phyloP scores from a whole-genome alignment of 2,888 invertebrate genomes.

The Tromatobia lineatoria region DNA sequence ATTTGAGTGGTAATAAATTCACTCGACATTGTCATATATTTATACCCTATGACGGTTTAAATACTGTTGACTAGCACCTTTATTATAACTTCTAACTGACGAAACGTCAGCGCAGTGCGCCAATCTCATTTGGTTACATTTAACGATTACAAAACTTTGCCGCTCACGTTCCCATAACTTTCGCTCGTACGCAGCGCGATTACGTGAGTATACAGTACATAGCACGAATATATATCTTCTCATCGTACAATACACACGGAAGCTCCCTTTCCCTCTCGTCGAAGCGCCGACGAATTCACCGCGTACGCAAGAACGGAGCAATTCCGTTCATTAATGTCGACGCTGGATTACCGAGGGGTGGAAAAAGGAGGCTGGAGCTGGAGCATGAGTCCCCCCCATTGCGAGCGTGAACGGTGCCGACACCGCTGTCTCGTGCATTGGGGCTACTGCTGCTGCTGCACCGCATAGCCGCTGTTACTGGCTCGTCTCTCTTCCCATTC shows the following conservation, averaged over 20 bases:
- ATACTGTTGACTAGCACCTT: not conserved
- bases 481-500: slow-evolving; percentile 31
- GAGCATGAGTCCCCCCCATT: slow-evolving; percentile 37
- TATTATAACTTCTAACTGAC: not conserved
- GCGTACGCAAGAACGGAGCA: slow-evolving; percentile 61
- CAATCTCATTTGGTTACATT: slow-evolving; percentile 34
- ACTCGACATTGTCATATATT: not conserved
- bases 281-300: slow-evolving; percentile 44
- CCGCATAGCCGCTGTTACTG: slow-evolving; percentile 63
- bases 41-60: not conserved
- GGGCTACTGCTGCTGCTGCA: slow-evolving; percentile 50
- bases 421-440: slow-evolving; percentile 53
- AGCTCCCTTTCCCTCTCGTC: slow-evolving; percentile 13
- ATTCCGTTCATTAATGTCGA: slow-evolving; percentile 69
- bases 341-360: slow-evolving; percentile 65
- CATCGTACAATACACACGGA: slow-evolving; percentile 32
- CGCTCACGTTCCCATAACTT: slow-evolving; percentile 34
- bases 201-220: slow-evolving; percentile 16
- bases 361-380: slow-evolving; percentile 40
- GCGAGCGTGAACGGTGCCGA: slow-evolving; percentile 48
- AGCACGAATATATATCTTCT: not conserved
- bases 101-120: slow-evolving; percentile 15
- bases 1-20: not conserved
- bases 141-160: slow-evolving; percentile 26
- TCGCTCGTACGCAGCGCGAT: slow-evolving; percentile 29